phyloP scores from a whole-genome alignment of 2,113 vertebrate species.

The zebrafish (Danio rerio) region DNA sequence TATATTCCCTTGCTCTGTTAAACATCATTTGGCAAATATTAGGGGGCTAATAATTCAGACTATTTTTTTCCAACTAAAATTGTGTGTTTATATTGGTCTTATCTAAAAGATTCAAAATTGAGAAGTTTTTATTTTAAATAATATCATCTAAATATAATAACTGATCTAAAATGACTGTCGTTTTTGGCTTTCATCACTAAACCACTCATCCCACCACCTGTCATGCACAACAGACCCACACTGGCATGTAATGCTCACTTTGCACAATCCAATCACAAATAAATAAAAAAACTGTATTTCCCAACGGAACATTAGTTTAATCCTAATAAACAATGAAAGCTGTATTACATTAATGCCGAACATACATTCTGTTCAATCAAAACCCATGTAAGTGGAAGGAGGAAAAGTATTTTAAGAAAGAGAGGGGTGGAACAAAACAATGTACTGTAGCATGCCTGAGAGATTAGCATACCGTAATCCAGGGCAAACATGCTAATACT shows the following conservation, averaged over 20 bases:
- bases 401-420: background rate
- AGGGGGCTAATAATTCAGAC: too few relatives aligned
- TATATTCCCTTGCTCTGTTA: too few relatives aligned
- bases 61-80: too few relatives aligned
- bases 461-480: conserved; percentile 36
- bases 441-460: background rate
- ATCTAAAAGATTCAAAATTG: too few relatives aligned
- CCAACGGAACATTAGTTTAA: background rate
- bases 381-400: background rate
- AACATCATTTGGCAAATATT: too few relatives aligned
- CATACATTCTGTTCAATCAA: background rate
- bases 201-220: background rate
- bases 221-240: background rate
- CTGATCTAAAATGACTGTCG: background rate
- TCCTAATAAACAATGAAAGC: background rate
- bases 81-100: too few relatives aligned
- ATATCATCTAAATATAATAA: background rate
- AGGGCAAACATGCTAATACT: background rate
- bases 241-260: background rate
- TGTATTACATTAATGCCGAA: background rate
- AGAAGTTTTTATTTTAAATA: too few relatives aligned
- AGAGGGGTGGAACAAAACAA: background rate
- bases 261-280: background rate
- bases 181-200: conserved; percentile 9
- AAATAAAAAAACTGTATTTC: background rate